Percentiles rank a stretch among this genome's conserved stretches.
Conservation (phyloP, 2,797 vertebrate species). For the Crocodylus rhombifer region DNA sequence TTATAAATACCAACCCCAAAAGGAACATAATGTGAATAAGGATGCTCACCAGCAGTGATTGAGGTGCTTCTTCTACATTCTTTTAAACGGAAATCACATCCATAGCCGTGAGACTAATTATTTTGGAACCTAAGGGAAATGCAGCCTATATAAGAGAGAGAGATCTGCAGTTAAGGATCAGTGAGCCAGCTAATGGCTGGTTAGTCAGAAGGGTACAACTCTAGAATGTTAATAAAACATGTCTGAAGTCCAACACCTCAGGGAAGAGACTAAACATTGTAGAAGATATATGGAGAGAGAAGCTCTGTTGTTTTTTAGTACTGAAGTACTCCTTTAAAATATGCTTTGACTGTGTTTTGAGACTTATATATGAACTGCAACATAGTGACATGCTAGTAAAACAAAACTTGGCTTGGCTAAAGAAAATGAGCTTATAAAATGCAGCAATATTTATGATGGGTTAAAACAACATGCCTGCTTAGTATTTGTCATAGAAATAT, state of each 20-base stretch:
- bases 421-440: conserved; percentile 34
- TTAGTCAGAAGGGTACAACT: conserved; percentile 78
- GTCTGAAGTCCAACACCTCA: conserved; percentile 71
- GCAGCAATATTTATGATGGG: conserved; percentile 33
- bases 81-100: conserved; percentile 74
- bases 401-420: background rate
- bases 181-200: conserved; percentile 79
- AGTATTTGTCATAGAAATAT: conserved; percentile 35
- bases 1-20: conserved; percentile 53
- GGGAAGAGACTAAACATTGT: conserved; percentile 65
- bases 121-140: conserved; percentile 79
- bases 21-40: conserved; percentile 35
- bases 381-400: conserved; percentile 43
- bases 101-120: conserved; percentile 77
- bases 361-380: conserved; percentile 49
- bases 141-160: conserved; percentile 74
- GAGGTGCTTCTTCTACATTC: conserved; percentile 66
- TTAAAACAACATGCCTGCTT: conserved; percentile 3
- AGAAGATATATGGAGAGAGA: conserved; percentile 51
- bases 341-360: conserved; percentile 43
- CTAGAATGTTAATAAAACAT: conserved; percentile 77
- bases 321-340: conserved; percentile 37
- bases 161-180: conserved; percentile 79
- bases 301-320: conserved; percentile 25
- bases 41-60: conserved; percentile 56